Conservation (phyloP, 2,113 vertebrate genomes). For the Lagopus leucura region DNA sequence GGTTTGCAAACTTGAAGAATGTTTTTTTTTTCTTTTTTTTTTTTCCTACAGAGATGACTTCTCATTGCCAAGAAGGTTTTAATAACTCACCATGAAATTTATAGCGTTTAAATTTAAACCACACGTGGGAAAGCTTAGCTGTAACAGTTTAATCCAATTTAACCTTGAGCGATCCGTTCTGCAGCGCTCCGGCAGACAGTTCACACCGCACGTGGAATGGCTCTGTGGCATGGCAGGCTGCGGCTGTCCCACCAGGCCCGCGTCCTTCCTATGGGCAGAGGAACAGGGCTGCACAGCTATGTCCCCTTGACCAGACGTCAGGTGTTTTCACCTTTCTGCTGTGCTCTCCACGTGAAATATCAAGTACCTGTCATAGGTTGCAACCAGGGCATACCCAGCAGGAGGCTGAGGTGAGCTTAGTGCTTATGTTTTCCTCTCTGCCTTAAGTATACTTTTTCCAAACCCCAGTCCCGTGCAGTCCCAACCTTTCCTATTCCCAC, state of each 20-base stretch:
- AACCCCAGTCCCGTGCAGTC: no score
- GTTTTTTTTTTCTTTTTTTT: not conserved
- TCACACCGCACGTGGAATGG: not conserved
- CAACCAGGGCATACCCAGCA: not conserved
- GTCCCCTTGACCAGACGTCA: not conserved
- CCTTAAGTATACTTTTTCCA: not conserved
- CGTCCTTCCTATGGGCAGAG: not conserved
- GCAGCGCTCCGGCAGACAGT: not conserved
- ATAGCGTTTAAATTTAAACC: constrained; percentile 63
- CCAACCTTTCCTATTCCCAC: not conserved
- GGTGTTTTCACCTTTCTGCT: not conserved
- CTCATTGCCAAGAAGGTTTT: constrained; percentile 62
- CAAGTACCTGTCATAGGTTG: not conserved
- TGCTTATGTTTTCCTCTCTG: not conserved
- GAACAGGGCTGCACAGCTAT: not conserved
- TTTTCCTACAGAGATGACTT: constrained; percentile 12
- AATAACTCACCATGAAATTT: constrained; percentile 67
- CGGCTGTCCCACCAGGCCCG: not conserved
- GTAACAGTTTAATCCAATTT: constrained; percentile 60
- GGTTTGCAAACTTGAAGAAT: constrained; percentile 25
- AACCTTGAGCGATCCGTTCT: constrained; percentile 15
- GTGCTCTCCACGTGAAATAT: not conserved
- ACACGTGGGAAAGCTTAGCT: constrained; percentile 64
- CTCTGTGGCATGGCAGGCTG: not conserved
- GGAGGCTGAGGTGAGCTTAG: not conserved